A percentile compares a stretch with the other conserved stretches of the same genome.
Evolutionary conservation across 2,113 vertebrate species (phyloP).

Genomic region (Raja brachyura): DNA sequence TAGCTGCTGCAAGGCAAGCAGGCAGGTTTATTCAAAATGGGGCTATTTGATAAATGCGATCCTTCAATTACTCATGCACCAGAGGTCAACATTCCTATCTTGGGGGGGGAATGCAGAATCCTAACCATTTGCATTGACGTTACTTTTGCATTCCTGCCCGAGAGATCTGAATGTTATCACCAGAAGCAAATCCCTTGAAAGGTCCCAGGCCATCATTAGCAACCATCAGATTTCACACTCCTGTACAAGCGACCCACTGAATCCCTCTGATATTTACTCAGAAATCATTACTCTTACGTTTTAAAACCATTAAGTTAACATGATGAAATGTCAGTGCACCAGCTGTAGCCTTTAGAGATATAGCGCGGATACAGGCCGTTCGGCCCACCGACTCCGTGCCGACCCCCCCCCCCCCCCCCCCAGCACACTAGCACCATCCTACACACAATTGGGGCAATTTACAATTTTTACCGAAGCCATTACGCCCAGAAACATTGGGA

Average conservation of each 20-base stretch:
- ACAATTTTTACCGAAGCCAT: too few relatives aligned
- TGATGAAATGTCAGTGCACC: background rate
- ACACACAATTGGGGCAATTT: too few relatives aligned
- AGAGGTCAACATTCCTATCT: conserved; percentile 34
- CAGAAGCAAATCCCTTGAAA: conserved; percentile 29
- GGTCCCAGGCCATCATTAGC: conserved; percentile 10
- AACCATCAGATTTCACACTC: conserved; percentile 8
- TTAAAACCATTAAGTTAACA: background rate
- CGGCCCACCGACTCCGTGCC: too few relatives aligned
- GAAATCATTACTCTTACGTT: background rate
- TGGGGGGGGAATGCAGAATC: conserved; percentile 20
- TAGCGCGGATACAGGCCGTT: too few relatives aligned
- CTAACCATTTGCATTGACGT: conserved; percentile 11
- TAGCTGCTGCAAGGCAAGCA: background rate
- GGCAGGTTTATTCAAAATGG: background rate
- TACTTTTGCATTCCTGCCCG: conserved; percentile 15
- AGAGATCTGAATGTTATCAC: background rate
- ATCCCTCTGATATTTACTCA: background rate
- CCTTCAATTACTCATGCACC: conserved; percentile 1
- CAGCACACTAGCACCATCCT: too few relatives aligned
- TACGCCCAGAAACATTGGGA: too few relatives aligned
- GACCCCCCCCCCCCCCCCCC: too few relatives aligned
- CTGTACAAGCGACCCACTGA: background rate
- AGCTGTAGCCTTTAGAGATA: too few relatives aligned
- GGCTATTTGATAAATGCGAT: conserved; percentile 12